phyloP scores from a whole-genome alignment of 2,888 invertebrate genomes.

The Yponomeuta sedellus region DNA sequence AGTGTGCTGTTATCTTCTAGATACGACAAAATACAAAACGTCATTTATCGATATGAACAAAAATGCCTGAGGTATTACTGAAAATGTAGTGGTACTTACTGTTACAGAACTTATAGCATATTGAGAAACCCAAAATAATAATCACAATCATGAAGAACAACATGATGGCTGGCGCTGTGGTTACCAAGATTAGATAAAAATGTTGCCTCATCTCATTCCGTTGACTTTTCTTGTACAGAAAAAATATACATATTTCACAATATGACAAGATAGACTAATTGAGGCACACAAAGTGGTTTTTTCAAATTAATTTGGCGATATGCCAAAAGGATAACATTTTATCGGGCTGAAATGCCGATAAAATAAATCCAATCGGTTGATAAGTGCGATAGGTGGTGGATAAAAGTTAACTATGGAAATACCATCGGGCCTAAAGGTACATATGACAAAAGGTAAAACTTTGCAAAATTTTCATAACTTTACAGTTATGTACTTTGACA shows the following conservation, averaged over 20 bases:
- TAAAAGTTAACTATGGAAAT: not conserved
- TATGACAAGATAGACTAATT: not conserved
- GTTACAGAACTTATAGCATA: slow-evolving; percentile 6
- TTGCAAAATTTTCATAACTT: too few relatives aligned
- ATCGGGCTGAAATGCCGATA: not conserved
- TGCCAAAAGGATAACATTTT: not conserved
- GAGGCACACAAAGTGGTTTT: not conserved
- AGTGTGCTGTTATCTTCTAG: not conserved
- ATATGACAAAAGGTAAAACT: too few relatives aligned
- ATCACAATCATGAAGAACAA: slow-evolving; percentile 19
- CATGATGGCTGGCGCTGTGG: slow-evolving; percentile 23
- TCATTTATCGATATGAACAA: too few relatives aligned
- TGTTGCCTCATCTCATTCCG: slow-evolving; percentile 17
- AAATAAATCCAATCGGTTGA: not conserved
- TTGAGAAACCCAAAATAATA: not conserved
- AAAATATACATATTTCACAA: not conserved
- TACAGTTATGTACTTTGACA: too few relatives aligned
- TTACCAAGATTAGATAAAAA: slow-evolving; percentile 19
- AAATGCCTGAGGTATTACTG: too few relatives aligned
- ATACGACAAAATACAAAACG: not conserved
- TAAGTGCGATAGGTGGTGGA: not conserved
- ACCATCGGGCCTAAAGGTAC: too few relatives aligned
- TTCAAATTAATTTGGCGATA: not conserved
- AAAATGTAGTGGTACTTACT: not conserved
- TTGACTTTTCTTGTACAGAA: not conserved